These are phyloP conservation scores for Melanaphis sacchari DNA, from an alignment of 1,140 invertebrate species.

Conservation along the genomic window DNA sequence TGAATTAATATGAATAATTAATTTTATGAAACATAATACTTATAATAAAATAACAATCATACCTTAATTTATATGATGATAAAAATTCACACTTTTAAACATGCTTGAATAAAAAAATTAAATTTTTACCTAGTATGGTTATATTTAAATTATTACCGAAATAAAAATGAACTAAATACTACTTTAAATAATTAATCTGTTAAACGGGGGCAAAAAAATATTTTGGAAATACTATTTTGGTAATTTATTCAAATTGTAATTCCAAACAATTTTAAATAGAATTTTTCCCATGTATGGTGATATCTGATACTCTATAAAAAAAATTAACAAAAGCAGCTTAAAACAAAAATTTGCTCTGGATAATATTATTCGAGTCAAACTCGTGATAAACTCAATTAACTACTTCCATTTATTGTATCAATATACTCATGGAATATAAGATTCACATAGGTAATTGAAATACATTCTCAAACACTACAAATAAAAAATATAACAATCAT, in stretches of 20 bases:
- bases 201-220: background rate
- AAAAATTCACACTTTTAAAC: background rate
- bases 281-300: background rate
- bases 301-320: background rate
- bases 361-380: background rate
- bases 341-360: background rate
- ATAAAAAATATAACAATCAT: background rate
- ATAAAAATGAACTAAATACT: background rate
- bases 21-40: background rate
- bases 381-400: background rate
- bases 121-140: background rate
- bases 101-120: background rate
- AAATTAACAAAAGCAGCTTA: background rate
- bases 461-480: background rate
- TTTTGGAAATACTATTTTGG: background rate
- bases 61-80: background rate
- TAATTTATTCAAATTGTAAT: no score
- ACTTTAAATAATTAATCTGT: background rate
- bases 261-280: no score
- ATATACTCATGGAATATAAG: background rate
- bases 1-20: no score
- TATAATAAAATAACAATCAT: background rate
- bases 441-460: background rate
- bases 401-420: background rate
- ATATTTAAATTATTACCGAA: background rate